Conservation (phyloP, 2,888 invertebrate species). For the Amitus sp. region DNA sequence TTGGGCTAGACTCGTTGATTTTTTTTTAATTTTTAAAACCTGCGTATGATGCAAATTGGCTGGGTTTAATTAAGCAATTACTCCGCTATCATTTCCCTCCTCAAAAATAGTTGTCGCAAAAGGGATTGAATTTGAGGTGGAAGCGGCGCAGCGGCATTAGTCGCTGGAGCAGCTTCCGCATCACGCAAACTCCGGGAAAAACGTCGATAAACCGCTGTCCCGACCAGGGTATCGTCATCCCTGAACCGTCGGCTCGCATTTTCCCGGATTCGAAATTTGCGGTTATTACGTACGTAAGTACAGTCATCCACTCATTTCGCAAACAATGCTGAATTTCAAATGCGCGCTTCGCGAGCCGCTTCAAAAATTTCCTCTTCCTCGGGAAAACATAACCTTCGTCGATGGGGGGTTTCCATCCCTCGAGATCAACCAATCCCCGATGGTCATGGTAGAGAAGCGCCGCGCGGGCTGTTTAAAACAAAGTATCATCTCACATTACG, state of each 20-base stretch:
- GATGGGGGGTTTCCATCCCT: constrained; percentile 8
- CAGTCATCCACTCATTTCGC: background rate
- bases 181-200: constrained; percentile 57
- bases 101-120: too few species aligned
- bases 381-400: constrained; percentile 19
- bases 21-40: too few species aligned
- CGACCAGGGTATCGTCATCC: constrained; percentile 14
- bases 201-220: constrained; percentile 59
- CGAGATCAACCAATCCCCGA: constrained; percentile 37
- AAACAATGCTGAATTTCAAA: too few species aligned
- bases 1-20: too few species aligned
- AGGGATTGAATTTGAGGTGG: too few species aligned
- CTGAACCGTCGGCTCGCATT: constrained; percentile 24
- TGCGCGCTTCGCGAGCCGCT: too few species aligned
- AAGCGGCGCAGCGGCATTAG: constrained; percentile 4
- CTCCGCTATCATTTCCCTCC: too few species aligned
- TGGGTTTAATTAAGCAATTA: too few species aligned
- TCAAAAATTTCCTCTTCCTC: background rate
- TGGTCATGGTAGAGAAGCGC: constrained; percentile 44
- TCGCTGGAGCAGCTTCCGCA: constrained; percentile 52
- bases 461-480: constrained; percentile 46
- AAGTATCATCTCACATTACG: constrained; percentile 35
- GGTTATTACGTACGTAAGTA: constrained; percentile 17
- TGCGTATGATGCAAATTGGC: too few species aligned
- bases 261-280: background rate